Evolutionary conservation across 2,113 vertebrate genomes (phyloP).

Genomic region (Leucopternis melanops): DNA sequence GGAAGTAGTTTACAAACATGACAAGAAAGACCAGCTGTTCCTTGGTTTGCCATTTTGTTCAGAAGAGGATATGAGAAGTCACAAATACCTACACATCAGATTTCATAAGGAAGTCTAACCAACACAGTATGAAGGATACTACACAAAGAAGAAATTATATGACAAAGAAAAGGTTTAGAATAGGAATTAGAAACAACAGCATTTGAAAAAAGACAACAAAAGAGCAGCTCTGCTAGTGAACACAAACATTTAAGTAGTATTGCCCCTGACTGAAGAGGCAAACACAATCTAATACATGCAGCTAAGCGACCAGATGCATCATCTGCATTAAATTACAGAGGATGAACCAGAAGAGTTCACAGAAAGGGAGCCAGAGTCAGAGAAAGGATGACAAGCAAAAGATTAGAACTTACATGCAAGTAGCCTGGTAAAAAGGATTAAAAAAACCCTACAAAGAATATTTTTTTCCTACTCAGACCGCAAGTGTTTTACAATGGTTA

Average conservation of each 20-base stretch:
- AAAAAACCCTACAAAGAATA: not conserved
- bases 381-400: not conserved
- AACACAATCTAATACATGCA: not conserved
- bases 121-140: not conserved
- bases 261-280: not conserved
- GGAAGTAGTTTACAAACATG: not conserved
- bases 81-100: not conserved
- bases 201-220: not conserved
- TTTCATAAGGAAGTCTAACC: not conserved
- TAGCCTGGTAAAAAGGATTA: not conserved
- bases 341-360: not conserved
- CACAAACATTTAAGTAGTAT: not conserved
- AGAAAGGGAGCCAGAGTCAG: not conserved
- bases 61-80: not conserved
- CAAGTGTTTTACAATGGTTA: conserved; percentile 13
- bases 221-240: not conserved
- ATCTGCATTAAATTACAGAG: not conserved
- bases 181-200: not conserved
- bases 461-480: not conserved
- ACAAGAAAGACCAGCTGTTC: not conserved
- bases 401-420: not conserved
- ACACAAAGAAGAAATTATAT: not conserved
- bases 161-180: not conserved
- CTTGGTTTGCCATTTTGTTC: not conserved
- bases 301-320: not conserved